Percentiles rank a stretch among this genome's conserved stretches.
Conservation (phyloP, 92 coral and sea anemone species). For the Montipora capitata region DNA sequence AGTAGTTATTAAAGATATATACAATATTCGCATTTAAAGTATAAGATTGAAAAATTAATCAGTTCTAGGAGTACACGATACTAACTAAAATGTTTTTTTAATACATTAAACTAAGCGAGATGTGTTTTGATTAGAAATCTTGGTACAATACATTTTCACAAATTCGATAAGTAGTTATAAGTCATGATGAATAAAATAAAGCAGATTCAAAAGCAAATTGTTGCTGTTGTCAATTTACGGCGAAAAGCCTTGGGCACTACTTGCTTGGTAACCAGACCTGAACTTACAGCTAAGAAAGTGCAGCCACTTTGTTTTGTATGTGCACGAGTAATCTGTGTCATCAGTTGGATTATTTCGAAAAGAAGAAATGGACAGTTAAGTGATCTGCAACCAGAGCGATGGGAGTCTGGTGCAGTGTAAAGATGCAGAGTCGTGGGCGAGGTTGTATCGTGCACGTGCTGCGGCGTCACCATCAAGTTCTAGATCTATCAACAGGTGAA, state of each 20-base stretch:
- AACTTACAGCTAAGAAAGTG: slow-evolving; percentile 20
- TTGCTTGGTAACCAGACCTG: slow-evolving; percentile 49
- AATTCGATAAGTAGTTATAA: slow-evolving; percentile 10
- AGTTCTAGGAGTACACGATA: slow-evolving; percentile 4
- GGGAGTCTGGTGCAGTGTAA: slow-evolving; percentile 51
- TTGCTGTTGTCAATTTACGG: slow-evolving; percentile 12
- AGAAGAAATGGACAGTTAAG: slow-evolving; percentile 39
- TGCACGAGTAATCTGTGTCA: slow-evolving; percentile 8
- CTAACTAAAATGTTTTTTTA: not conserved
- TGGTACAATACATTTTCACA: slow-evolving; percentile 1
- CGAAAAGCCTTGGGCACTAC: not conserved
- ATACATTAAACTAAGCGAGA: not conserved
- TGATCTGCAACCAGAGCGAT: slow-evolving; percentile 29
- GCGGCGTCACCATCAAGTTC: slow-evolving; percentile 49
- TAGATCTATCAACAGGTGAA: slow-evolving; percentile 61
- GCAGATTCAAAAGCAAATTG: slow-evolving; percentile 14
- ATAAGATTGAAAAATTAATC: not conserved
- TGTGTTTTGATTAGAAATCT: not conserved
- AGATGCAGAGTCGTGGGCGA: slow-evolving; percentile 58
- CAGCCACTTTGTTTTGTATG: slow-evolving; percentile 23
- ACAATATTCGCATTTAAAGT: no score
- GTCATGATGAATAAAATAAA: not conserved
- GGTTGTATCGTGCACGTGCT: slow-evolving; percentile 48
- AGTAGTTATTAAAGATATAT: no score
- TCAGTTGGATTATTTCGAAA: slow-evolving; percentile 18